Conservation (phyloP, 2,113 vertebrate genomes). For the Aptenodytes patagonicus region DNA sequence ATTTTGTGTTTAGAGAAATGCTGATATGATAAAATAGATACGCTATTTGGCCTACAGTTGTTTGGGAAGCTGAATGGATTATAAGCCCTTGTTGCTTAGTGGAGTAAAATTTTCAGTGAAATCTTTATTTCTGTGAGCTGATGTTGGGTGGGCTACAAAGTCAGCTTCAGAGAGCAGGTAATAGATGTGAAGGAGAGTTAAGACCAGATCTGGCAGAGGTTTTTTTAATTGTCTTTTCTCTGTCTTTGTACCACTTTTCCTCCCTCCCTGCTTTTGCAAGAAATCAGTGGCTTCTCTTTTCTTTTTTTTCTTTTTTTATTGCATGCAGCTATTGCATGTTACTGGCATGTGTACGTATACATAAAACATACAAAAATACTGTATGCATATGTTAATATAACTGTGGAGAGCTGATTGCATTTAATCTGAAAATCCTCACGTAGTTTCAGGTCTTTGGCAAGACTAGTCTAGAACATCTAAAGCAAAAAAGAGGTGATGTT, state of each 20-base stretch:
- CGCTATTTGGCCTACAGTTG: neutral
- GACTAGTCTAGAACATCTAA: neutral
- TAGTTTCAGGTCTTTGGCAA: neutral
- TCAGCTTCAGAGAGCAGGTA: neutral
- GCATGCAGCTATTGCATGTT: neutral
- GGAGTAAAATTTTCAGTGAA: neutral
- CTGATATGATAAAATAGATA: neutral
- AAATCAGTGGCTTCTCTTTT: neutral
- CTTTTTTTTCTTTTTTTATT: neutral
- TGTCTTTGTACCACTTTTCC: neutral
- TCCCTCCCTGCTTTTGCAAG: neutral
- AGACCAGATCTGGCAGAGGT: neutral
- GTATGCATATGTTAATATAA: neutral
- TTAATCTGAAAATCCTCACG: neutral
- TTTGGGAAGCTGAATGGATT: neutral
- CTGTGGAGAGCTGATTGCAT: neutral
- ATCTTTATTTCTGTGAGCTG: neutral
- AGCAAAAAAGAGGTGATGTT: neutral
- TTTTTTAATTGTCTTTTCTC: neutral
- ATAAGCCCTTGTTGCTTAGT: neutral
- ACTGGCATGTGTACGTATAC: rapidly evolving
- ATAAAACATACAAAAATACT: neutral
- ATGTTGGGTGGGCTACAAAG: neutral
- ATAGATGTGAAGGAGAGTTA: neutral
- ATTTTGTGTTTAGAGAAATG: neutral